phyloP scores from a whole-genome alignment of 2,888 invertebrate species.

The Platycheirus albimanus region DNA sequence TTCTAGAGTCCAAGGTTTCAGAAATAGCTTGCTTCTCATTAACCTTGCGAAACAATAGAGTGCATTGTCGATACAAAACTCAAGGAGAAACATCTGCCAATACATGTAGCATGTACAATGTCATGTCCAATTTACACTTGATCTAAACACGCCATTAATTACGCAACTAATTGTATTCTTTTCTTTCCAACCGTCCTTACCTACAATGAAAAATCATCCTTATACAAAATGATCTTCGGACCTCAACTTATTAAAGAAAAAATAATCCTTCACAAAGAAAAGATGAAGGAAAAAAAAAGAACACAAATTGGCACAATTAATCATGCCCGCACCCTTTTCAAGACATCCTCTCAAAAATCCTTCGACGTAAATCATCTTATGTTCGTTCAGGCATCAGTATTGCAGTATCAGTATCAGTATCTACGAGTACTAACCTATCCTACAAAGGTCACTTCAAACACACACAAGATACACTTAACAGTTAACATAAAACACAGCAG shows the following conservation, averaged over 20 bases:
- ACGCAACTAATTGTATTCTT: neutral
- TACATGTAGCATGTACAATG: too few species aligned
- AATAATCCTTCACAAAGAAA: neutral
- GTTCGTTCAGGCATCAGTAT: too few species aligned
- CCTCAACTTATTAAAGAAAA: neutral
- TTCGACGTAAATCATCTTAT: slow-evolving; percentile 2
- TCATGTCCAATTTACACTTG: too few species aligned
- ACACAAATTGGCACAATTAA: neutral
- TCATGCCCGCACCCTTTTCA: neutral
- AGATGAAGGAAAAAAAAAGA: neutral
- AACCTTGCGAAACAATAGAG: too few species aligned
- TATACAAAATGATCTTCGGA: neutral
- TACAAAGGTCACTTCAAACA: neutral
- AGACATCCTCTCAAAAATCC: neutral
- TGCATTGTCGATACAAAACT: too few species aligned
- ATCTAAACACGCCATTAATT: neutral
- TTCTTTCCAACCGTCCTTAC: neutral
- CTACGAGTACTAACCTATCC: neutral
- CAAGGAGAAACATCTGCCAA: too few species aligned
- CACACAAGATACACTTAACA: neutral
- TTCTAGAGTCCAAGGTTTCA: too few species aligned
- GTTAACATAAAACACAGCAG: neutral
- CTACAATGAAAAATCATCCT: neutral
- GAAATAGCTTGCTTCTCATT: too few species aligned
- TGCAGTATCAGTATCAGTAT: neutral